These are phyloP conservation scores for Climacteris rufus DNA, from an alignment of 2,113 vertebrate species.

Conservation along the genomic window DNA sequence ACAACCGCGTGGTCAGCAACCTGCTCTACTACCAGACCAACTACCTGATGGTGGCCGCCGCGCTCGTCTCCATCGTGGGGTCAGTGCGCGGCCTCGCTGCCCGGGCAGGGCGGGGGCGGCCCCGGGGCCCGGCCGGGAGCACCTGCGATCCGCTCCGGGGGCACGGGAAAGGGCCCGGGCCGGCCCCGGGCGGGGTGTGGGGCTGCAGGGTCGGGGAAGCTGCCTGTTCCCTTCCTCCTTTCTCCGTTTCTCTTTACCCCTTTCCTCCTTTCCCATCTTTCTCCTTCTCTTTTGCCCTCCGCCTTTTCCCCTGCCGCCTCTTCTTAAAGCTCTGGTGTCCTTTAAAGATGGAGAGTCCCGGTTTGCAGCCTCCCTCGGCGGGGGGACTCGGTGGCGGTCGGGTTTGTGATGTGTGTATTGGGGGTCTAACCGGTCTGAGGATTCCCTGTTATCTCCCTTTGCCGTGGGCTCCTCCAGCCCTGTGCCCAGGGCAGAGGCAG, in stretches of 20 bases:
- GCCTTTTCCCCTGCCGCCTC: neutral
- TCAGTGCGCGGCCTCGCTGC: constrained; percentile 64
- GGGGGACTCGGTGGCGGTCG: accelerated
- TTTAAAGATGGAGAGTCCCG: neutral
- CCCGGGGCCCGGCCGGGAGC: too few species aligned
- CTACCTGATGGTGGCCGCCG: constrained; percentile 81
- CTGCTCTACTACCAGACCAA: constrained; percentile 95
- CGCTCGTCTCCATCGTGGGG: constrained; percentile 86
- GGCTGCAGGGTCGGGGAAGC: too few species aligned
- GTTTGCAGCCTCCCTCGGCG: neutral
- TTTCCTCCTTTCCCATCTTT: neutral
- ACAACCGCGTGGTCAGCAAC: constrained; percentile 91
- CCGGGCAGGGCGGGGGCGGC: neutral
- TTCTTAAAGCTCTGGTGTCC: neutral
- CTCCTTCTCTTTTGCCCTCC: neutral
- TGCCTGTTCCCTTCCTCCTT: neutral
- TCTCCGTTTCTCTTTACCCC: neutral
- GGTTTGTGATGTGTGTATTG: neutral
- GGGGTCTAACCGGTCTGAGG: neutral
- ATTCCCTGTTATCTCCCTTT: neutral
- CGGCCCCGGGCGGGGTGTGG: neutral
- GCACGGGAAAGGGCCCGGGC: neutral
- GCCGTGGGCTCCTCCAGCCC: accelerated
- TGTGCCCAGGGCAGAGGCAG: neutral
- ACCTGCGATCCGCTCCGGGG: neutral